Base-by-base conservation (phyloP, 2,888 invertebrate species). In the Pollenia amentaria region DNA sequence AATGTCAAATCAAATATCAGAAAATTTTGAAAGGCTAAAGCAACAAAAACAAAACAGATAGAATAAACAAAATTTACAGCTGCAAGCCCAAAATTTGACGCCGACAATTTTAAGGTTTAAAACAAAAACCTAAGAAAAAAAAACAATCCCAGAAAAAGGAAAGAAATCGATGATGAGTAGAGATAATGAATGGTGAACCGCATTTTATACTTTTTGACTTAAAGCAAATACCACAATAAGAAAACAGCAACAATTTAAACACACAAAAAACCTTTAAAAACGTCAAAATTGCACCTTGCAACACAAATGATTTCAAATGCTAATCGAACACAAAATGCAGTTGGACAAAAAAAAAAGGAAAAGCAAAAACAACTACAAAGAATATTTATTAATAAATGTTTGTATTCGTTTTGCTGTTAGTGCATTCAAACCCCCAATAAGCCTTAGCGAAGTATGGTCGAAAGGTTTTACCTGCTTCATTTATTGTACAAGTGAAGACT, bases 231-330 rank as follows among this genome's bases (percentile, higher is more conserved):
- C 44, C 21, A 46, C 12, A 21, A 38, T 57, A 42, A 75, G 14
- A 62, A 48, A 16, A 51, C 16, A 60, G 29, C 51, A 62, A 70
- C 44, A 73, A 55, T 18, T 60, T 46, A 16, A 76, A 11, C 46
- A 55, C 70, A 9, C n/a, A 48, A 44, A 69, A 80, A 77, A 69
- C 57, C 69, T 80, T 87, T 62, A 62, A 83, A 29, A 75, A 87
- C 80, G 48, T 90, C 87, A 88, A 89, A 88, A 91, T 90, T 91
- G 92, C 92, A 92, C 92, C 92, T 92, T 92, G 92, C 92, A 89
- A 89, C 89, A 89, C 92, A 91, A 92, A 92, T 89, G 90, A 90
- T 91, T 92, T 91, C 91, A 92, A 92, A 91, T 91, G 91, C 91
- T 91, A 92, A 91, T 91, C 91, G 91, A 88, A 90, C 81, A 62